These are phyloP conservation scores for Poeciliopsis occidentalis DNA, from an alignment of 2,113 vertebrate species.

Conservation along the genomic window DNA sequence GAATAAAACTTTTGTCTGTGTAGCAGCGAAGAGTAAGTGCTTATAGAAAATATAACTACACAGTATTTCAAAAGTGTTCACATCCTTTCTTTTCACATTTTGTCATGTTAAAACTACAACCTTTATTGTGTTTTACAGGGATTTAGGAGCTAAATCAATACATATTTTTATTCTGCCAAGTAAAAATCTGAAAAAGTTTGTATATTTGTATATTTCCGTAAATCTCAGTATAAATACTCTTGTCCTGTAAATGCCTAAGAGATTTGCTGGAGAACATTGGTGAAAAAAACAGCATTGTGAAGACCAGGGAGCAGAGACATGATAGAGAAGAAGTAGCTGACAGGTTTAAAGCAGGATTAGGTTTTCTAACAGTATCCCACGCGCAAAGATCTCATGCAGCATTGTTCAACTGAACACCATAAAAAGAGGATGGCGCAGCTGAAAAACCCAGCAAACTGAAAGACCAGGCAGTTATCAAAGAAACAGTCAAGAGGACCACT, in stretches of 20 bases:
- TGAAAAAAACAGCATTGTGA: no score
- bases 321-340: no score
- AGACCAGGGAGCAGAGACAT: no score
- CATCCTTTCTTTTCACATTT: not conserved
- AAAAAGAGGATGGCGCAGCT: not conserved
- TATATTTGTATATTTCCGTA: not conserved
- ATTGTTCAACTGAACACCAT: not conserved
- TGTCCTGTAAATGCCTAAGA: no score
- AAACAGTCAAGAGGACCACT: not conserved
- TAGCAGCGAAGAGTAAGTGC: constrained; percentile 16
- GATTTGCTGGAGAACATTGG: no score
- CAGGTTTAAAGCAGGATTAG: no score
- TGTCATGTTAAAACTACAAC: not conserved
- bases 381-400: not conserved
- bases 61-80: not conserved
- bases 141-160: not conserved
- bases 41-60: not conserved
- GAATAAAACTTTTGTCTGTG: constrained; percentile 59
- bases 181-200: not conserved
- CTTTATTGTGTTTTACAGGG: not conserved
- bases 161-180: not conserved
- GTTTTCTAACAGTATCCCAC: not conserved
- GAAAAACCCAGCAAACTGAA: not conserved
- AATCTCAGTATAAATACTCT: no score
- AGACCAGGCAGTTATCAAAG: not conserved